phyloP scores from a whole-genome alignment of 2,888 invertebrate genomes.

The Mechanitis mazaeus region DNA sequence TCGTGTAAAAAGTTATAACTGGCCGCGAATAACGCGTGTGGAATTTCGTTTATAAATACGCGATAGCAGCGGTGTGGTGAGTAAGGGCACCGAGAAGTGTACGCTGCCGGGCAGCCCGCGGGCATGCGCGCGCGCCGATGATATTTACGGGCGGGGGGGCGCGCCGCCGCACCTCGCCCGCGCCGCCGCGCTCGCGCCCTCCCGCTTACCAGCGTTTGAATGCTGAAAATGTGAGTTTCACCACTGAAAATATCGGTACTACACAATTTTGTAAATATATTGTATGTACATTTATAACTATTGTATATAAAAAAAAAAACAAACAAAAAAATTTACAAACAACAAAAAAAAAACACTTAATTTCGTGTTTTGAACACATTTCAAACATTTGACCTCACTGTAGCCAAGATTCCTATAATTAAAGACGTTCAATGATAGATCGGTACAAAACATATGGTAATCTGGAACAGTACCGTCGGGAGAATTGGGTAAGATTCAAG shows the following conservation, averaged over 20 bases:
- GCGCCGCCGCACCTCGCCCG: conserved; percentile 69
- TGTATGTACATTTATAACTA: not conserved
- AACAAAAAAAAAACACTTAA: no score
- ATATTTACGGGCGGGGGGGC: conserved; percentile 76
- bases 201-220: conserved; percentile 45
- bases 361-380: no score
- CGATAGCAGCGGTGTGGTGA: conserved; percentile 36
- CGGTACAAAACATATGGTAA: conserved; percentile 12
- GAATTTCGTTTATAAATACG: conserved; percentile 75
- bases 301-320: no score
- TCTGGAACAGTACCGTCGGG: conserved; percentile 18
- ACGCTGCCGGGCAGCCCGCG: conserved; percentile 30
- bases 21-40: conserved; percentile 65
- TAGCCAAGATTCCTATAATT: not conserved
- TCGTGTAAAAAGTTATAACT: conserved; percentile 76
- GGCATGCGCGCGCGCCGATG: conserved; percentile 63
- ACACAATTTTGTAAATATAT: no score
- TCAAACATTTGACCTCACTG: no score
- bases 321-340: not conserved
- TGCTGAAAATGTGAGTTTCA: conserved; percentile 52
- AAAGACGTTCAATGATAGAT: conserved; percentile 11
- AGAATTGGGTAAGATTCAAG: conserved; percentile 45
- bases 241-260: no score
- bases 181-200: conserved; percentile 51
- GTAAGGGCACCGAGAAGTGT: conserved; percentile 32